Base-by-base conservation (phyloP, 2,888 invertebrate genomes). In the Sinotaia quadrata region DNA sequence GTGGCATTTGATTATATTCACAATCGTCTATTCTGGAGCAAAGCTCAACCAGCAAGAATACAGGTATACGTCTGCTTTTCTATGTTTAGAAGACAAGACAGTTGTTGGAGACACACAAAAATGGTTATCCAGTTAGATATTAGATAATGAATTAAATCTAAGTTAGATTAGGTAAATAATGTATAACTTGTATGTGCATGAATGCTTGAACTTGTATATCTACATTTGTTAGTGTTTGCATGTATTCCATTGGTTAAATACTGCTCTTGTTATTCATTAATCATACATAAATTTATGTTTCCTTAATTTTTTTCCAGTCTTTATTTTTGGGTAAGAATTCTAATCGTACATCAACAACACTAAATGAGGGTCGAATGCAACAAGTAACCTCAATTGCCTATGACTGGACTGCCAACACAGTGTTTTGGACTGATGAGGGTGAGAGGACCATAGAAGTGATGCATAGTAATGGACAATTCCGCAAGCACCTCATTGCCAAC, bases 371-470 rank as follows among this genome's bases (percentile, higher is more conserved):
- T 10, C 58, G 54, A 12, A 41, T 44, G 56, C 65, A 29, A 24
- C 56, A 54, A 2, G 49, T 71, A 37, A 54, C 36, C 10, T 51
- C 95, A 1, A 93, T 96, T 92, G 94, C 95, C 0, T 91, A 93
- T 61, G 96, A 97, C 87, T 96, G 95, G 95, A 92, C 95, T 18
- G 94, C 94, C 0, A 92, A 94, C 70, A 93, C 94, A 68, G 87
- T 97, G 21, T 97, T 95, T 89, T 96, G 96, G 86, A 94, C 95
- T 0, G 95, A 96, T 83, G 91, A 92, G 65, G 90, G 92, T 47
- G 92, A 92, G 78, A 93, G 92, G 83, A 94, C 95, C 72, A 95
- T 96, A 70, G 94, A 95, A 87, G 92, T 95, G 0, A 93, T 95
- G 2, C 90, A 93, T 63, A 94, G 93, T 0, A 91, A 92, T 67